Conservation (phyloP, 2,113 vertebrate genomes). For the Hemiscyllium ocellatum region DNA sequence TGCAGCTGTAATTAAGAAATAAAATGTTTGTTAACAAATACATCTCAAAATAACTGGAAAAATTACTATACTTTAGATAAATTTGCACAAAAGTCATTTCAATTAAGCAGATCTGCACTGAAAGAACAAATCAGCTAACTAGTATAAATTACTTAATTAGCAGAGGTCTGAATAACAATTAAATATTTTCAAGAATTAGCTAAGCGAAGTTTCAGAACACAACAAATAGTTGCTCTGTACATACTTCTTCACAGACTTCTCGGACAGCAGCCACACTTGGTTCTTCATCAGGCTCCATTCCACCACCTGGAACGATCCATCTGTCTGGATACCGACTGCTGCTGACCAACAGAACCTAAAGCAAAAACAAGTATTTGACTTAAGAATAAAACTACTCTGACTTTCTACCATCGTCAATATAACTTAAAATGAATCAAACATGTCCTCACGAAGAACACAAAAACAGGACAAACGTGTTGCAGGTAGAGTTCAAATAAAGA, state of each 20-base stretch:
- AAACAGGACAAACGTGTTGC: background rate
- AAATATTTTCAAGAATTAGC: background rate
- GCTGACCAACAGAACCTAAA: conserved; percentile 89
- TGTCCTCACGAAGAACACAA: background rate
- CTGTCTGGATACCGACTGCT: conserved; percentile 93
- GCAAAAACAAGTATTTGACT: conserved; percentile 37
- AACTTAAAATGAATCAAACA: background rate
- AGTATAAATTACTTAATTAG: background rate
- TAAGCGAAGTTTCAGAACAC: fast-evolving
- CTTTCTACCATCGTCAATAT: background rate
- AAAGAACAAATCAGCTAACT: background rate
- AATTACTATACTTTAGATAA: background rate
- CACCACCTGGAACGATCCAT: conserved; percentile 96
- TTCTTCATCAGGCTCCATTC: conserved; percentile 96
- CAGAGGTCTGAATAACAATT: background rate
- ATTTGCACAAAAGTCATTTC: background rate
- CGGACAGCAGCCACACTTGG: conserved; percentile 79
- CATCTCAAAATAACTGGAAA: background rate
- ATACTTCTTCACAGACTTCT: conserved; percentile 95
- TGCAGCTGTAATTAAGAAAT: background rate
- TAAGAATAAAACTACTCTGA: background rate
- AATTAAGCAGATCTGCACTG: background rate
- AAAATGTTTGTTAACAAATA: background rate
- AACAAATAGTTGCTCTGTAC: background rate
- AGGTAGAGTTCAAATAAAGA: background rate